Evolutionary conservation across 2,888 invertebrate species (phyloP), one percentile per base, ranked within the genome.

Genomic region (Ormyrus labotus): DNA sequence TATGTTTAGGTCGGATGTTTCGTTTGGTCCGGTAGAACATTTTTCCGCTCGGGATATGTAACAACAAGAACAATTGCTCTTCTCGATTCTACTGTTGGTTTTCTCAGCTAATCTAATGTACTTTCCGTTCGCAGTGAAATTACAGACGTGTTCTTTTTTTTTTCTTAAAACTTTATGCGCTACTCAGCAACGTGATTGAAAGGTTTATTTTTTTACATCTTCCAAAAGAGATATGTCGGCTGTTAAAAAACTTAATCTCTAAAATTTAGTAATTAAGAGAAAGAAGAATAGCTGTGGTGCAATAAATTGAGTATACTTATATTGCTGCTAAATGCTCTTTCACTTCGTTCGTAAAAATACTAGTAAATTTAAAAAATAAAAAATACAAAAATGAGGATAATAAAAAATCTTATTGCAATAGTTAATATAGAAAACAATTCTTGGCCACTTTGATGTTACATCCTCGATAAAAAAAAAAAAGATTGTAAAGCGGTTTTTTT

Each of bases 91-190:
- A 13, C 34, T 13, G n/a, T 13, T 64, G n/a, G 48, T 13, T 63
- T 63, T 5, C 6, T 58, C 51, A 47, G 11, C 61, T 76, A 69
- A 10, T 61, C 47, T 55, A 48, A 69, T 63, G 58, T 65, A 76
- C 76, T 76, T 76, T 76, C 61, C 19, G 48, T 70, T 76, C 61
- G 75, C 55, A 68, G 68, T 76, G 61, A 65, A 34, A 68, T 6
- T 73, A 68, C 11, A 68, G 61, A 76, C 75, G 68, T 60, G 68
- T 68, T 74, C 34, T 2, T 68, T 60, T 67, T 67, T 5, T 48
- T 11, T 48, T 65, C 34, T 65, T 65, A 10, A 10, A 48, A 48
- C 13, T 63, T 34, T 34, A 34, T 34, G 34, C 34, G 34, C 34
- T 34, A 34, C 34, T 34, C 34, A 34, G 34, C 34, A 34, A 63